Percentiles rank a stretch among this genome's conserved stretches.
Evolutionary conservation across 2,888 invertebrate species (phyloP).

Genomic region (Oasisia sp.): DNA sequence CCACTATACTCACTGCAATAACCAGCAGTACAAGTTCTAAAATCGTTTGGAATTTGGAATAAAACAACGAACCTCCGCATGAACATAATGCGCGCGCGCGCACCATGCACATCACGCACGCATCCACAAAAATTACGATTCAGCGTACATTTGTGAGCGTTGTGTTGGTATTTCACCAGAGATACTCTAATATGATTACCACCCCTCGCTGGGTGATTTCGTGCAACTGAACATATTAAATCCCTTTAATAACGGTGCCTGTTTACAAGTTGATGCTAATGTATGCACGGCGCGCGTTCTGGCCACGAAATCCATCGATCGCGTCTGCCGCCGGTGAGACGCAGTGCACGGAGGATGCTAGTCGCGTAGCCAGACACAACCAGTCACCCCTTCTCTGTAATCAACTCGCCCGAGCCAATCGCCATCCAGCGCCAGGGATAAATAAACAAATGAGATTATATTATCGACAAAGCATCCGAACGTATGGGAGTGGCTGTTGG

Average conservation of each 20-base stretch:
- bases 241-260: not conserved
- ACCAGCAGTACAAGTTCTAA: too few relatives aligned
- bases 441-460: not conserved
- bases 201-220: not conserved
- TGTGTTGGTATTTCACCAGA: too few relatives aligned
- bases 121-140: too few relatives aligned
- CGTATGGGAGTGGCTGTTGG: not conserved
- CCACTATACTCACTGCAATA: too few relatives aligned
- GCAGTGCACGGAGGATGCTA: not conserved
- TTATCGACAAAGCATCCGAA: not conserved
- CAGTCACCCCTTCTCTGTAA: not conserved
- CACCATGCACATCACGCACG: too few relatives aligned
- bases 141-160: too few relatives aligned
- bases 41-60: too few relatives aligned
- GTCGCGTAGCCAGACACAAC: conserved; percentile 1
- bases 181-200: too few relatives aligned
- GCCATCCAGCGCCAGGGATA: not conserved
- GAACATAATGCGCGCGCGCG: too few relatives aligned
- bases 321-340: not conserved
- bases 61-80: too few relatives aligned
- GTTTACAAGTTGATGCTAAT: not conserved
- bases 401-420: not conserved
- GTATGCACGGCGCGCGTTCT: not conserved
- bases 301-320: not conserved
- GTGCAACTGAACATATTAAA: not conserved